Conservation (phyloP, 2,113 vertebrate genomes). For the Tupaia chinensis region DNA sequence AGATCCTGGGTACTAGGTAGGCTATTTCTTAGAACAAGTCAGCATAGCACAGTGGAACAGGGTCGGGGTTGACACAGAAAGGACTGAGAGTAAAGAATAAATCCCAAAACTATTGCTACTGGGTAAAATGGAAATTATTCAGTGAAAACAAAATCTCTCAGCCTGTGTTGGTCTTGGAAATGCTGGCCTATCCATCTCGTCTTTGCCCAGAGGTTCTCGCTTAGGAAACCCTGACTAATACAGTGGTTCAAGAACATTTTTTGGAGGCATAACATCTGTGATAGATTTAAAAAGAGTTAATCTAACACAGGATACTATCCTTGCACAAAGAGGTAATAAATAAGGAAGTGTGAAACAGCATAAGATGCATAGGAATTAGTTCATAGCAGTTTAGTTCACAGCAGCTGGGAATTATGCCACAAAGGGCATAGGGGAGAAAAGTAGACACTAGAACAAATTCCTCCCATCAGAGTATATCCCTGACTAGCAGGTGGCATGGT, state of each 20-base stretch:
- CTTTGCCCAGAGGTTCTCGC: not conserved
- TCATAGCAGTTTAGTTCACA: too few species aligned
- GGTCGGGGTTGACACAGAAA: not conserved
- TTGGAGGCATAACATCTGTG: too few species aligned
- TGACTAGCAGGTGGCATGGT: too few species aligned
- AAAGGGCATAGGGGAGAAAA: too few species aligned
- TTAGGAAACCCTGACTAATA: not conserved
- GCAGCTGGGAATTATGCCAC: too few species aligned
- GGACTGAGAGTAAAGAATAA: not conserved
- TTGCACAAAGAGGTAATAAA: too few species aligned
- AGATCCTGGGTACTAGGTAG: not conserved
- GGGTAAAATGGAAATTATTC: not conserved
- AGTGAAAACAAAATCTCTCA: not conserved
- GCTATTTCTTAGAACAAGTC: not conserved
- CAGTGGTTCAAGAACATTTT: too few species aligned
- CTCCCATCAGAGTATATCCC: not conserved
- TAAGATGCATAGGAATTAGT: too few species aligned
- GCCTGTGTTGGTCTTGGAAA: not conserved
- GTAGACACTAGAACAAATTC: not conserved
- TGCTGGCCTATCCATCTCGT: not conserved
- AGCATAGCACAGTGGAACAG: not conserved
- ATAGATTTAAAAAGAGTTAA: too few species aligned
- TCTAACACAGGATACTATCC: too few species aligned
- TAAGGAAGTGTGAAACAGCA: too few species aligned
- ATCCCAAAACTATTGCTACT: not conserved